Evolutionary conservation across 2,113 vertebrate genomes (phyloP), one percentile per base, ranked within the genome.

Genomic region (Lepisosteus osseus): DNA sequence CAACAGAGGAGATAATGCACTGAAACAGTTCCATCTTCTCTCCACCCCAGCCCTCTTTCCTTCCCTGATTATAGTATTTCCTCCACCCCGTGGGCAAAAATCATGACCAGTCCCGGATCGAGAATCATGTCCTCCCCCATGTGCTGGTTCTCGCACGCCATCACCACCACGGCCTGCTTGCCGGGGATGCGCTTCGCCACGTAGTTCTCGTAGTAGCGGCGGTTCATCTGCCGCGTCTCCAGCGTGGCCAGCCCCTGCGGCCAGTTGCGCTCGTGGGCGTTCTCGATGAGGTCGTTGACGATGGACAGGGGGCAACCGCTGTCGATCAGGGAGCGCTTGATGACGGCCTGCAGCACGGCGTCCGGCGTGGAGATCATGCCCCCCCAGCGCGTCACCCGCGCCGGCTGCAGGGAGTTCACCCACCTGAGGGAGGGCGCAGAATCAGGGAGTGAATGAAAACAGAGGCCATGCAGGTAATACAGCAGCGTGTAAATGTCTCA

Each of bases 71-170:
- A 93, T 86, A 92, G 88, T 80, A 99, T 98, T 77, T 99, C 96
- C 79, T 98, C 97, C 72, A 98, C 96, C 0, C 97, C 97, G 1
- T 98, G 97, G 0, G 96, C 97, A 71, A 99, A 99, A 72, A 99
- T 98, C 97, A 99, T 98, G 75, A 99, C 97, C 61, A 99, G 89
- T 6, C 97, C 97, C 0, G 97, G 97, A 84, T 99, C 97, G 72
- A 99, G 91, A 82, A 99, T 98, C 97, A 99, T 99, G 85, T 98
- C 97, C 74, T 99, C 97, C 0, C 97, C 97, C 97, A 99, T 99
- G 78, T 99, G 97, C 84, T 98, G 97, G 85, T 99, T 99, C 83
- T 99, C 96, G 1, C 96, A 99, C 80, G 97, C 97, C 97, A 99
- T 96, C 86, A 98, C 96, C 68, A 99, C 96, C 71, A 99, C 97